phyloP scores from a whole-genome alignment of 2,888 invertebrate species.

The Branchipolynoe longqiensis region DNA sequence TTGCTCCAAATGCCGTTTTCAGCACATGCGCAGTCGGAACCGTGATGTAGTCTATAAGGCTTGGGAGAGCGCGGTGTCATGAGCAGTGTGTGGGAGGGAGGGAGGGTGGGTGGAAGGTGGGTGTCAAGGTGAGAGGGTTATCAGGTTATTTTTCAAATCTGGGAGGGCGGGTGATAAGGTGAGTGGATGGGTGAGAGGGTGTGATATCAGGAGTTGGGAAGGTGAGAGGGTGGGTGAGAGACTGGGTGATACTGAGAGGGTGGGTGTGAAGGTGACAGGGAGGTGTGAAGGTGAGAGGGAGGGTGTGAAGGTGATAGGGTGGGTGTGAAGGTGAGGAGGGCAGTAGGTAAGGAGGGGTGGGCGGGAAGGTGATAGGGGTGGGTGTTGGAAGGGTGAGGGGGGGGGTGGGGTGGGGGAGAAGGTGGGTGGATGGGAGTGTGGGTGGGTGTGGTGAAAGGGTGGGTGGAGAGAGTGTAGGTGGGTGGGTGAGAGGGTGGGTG shows the following conservation, averaged over 20 bases:
- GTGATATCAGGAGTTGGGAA: too few species aligned
- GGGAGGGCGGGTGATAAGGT: neutral
- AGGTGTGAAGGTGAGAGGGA: neutral
- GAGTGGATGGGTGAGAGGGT: neutral
- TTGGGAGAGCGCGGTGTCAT: too few species aligned
- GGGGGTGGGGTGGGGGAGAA: neutral
- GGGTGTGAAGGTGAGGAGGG: neutral
- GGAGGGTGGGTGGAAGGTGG: neutral
- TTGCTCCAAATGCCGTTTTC: too few species aligned
- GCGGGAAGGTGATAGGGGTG: neutral
- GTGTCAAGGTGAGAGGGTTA: neutral
- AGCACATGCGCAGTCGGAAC: too few species aligned
- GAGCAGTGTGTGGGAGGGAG: neutral
- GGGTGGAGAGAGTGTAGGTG: neutral
- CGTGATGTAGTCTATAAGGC: too few species aligned
- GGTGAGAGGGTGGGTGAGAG: too few species aligned
- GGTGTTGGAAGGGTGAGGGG: neutral
- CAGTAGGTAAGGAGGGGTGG: neutral
- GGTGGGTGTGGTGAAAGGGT: neutral
- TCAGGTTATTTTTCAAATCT: neutral
- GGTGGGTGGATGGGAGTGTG: neutral
- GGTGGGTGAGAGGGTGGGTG: slow-evolving; percentile 2
- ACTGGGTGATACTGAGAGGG: too few species aligned
- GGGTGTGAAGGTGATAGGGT: neutral
- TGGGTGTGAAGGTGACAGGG: neutral